These are phyloP conservation scores for Xestia ashworthii DNA, from an alignment of 2,888 invertebrate species.

Conservation along the genomic window DNA sequence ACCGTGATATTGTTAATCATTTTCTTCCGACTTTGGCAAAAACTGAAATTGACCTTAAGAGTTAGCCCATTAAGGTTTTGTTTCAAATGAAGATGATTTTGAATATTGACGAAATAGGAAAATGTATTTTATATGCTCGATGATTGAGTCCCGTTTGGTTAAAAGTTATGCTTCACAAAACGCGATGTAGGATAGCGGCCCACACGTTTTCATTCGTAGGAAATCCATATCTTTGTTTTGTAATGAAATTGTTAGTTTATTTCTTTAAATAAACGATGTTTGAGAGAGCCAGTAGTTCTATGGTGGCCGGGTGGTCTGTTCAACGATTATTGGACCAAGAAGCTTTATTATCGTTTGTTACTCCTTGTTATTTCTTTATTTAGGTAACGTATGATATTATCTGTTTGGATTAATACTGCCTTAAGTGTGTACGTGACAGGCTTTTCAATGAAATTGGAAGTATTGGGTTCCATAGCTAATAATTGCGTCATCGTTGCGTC, in stretches of 20 bases:
- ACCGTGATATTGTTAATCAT: slow-evolving; percentile 82
- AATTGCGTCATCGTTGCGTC: slow-evolving; percentile 42
- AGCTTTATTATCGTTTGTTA: slow-evolving; percentile 63
- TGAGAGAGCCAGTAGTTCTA: slow-evolving; percentile 71
- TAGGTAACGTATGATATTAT: slow-evolving; percentile 61
- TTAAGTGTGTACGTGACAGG: slow-evolving; percentile 56
- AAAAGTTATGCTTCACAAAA: slow-evolving; percentile 43
- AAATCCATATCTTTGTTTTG: slow-evolving; percentile 86
- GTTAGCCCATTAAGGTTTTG: slow-evolving; percentile 48
- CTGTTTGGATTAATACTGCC: slow-evolving; percentile 61
- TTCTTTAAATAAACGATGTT: slow-evolving; percentile 85
- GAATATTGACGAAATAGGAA: slow-evolving; percentile 53
- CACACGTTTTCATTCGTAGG: slow-evolving; percentile 88
- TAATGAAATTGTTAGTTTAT: slow-evolving; percentile 88
- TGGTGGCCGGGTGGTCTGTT: slow-evolving; percentile 82
- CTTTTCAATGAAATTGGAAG: slow-evolving; percentile 42
- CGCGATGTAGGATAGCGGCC: slow-evolving; percentile 84
- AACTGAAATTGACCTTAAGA: slow-evolving; percentile 66
- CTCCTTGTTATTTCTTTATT: slow-evolving; percentile 71
- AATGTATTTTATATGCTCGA: slow-evolving; percentile 64
- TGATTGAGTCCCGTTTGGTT: slow-evolving; percentile 68
- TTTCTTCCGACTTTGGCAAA: slow-evolving; percentile 66
- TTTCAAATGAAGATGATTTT: slow-evolving; percentile 56
- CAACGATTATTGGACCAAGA: slow-evolving; percentile 69
- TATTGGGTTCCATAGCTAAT: slow-evolving; percentile 55